Evolutionary conservation across 2,113 vertebrate species (phyloP), one percentile per base, ranked within the genome.

Genomic region (Zosterops pallidus): DNA sequence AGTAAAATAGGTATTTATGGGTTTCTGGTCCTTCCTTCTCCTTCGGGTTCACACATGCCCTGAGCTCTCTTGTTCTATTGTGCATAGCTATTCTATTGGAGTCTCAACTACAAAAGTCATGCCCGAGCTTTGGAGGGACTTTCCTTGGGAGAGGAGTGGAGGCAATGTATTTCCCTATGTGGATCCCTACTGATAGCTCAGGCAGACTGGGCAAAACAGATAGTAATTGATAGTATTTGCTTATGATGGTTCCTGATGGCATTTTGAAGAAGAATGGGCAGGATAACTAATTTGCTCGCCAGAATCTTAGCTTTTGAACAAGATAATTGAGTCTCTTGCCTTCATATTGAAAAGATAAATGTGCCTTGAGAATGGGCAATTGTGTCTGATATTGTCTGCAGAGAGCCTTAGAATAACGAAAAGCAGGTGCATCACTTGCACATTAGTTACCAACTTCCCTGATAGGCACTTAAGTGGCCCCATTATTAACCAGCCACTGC

Each of bases 311-410:
- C 72, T 77, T 93, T 83, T 65, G 72, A 92, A 83, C 80, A 92
- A 93, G 41, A 85, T 91, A 88, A 87, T 92, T 81, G 69, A 94
- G 63, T 89, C 81, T 75, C 59, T 76, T 95, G 69, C 92, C 75
- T 96, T 95, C 92, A 89, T 90, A 91, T 90, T 91, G 68, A 82
- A 86, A 94, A 95, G 93, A 96, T 91, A 95, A 97, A 97, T 96
- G 95, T 95, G 75, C 71, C 90, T 94, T 60, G 74, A 93, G 83
- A 90, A 77, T 76, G 83, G 91, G 83, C 90, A 92, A 76, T 95
- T 93, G 87, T 80, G 87, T 65, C 69, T 96, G 92, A 90, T 42
- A 87, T 77, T 95, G 88, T 65, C 83, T 96, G 79, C 25, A 2
- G 83, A 94, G 90, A 89, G 83, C 41, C 79, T n/a, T 86, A 91